phyloP scores from a whole-genome alignment of 2,888 invertebrate species.

The Ptycholaimellus sp. region DNA sequence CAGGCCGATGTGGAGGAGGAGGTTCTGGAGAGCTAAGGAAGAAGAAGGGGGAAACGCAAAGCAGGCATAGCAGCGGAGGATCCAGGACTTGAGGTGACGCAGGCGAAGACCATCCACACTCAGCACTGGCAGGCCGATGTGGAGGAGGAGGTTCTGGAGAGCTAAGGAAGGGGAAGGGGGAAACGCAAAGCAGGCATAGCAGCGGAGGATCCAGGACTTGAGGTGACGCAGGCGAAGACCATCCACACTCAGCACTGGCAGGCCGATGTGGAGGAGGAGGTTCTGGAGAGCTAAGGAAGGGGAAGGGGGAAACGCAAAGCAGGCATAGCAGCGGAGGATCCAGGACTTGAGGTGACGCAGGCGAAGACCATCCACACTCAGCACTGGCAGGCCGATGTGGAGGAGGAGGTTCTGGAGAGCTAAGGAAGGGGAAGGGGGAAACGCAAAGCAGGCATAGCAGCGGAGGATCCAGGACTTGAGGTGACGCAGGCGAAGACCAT shows the following conservation, averaged over 20 bases:
- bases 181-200: slow-evolving; percentile 64
- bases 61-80: slow-evolving; percentile 73
- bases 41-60: slow-evolving; percentile 38
- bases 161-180: slow-evolving; percentile 8
- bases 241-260: slow-evolving; percentile 61
- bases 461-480: slow-evolving; percentile 71
- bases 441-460: slow-evolving; percentile 70
- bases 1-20: slow-evolving; percentile 76
- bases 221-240: slow-evolving; percentile 62
- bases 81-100: slow-evolving; percentile 61
- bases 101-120: slow-evolving; percentile 67
- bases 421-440: slow-evolving; percentile 10
- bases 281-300: slow-evolving; percentile 37
- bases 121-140: slow-evolving; percentile 66
- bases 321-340: slow-evolving; percentile 71
- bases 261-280: slow-evolving; percentile 76
- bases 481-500: slow-evolving; percentile 62
- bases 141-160: slow-evolving; percentile 65
- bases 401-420: slow-evolving; percentile 64
- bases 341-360: slow-evolving; percentile 69
- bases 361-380: slow-evolving; percentile 60
- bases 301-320: slow-evolving; percentile 42
- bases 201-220: slow-evolving; percentile 71
- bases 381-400: slow-evolving; percentile 68
- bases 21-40: slow-evolving; percentile 41